Base-by-base conservation (phyloP, 2,113 vertebrate genomes). In the Xiphophorus hellerii region DNA sequence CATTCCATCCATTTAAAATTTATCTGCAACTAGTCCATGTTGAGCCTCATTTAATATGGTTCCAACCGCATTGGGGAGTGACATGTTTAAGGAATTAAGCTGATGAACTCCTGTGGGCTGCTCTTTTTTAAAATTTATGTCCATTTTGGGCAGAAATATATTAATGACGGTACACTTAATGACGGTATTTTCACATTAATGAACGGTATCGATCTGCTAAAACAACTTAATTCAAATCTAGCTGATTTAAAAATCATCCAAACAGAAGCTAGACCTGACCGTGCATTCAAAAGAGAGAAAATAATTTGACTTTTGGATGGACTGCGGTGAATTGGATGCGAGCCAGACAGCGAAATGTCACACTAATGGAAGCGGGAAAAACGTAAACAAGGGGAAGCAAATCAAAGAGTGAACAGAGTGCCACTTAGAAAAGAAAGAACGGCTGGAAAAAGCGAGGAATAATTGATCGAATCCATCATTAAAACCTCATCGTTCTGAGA, bases 401-500 rank as follows among this genome's bases (percentile, higher is more conserved):
- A 27, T 37, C 35, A n/a, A n/a, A 66, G 20, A n/a, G 20, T 35
- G 44, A 20, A 48, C 17, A 48, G 17, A 48, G 44, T 48, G 44
- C 44, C 44, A 48, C 44, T 48, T 48, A 17, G 37, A 65, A 33
- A 58, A 25, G 35, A 62, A 35, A 33, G 62, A 42, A 35, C 27
- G 6, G 20, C 5, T 29, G 14, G n/a, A 31, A 48, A 66, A 62
- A 69, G 29, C 22, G 39, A 74, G 65, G 11, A 77, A 80, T 82
- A 2, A 69, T 39, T 85, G 69, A 84, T 89, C 25, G 39, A 71
- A 69, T 1, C 28, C 30, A 54, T 77, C 61, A 80, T 87, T 73
- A 81, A 80, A 82, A 85, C 74, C 72, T 33, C 66, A 84, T 70
- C 3, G 5, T 29, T 75, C 76, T 67, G 39, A 66, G 69, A 78